Evolutionary conservation across 2,888 invertebrate genomes (phyloP), one percentile per base, ranked within the genome.

Genomic region (Portevinia maculata): DNA sequence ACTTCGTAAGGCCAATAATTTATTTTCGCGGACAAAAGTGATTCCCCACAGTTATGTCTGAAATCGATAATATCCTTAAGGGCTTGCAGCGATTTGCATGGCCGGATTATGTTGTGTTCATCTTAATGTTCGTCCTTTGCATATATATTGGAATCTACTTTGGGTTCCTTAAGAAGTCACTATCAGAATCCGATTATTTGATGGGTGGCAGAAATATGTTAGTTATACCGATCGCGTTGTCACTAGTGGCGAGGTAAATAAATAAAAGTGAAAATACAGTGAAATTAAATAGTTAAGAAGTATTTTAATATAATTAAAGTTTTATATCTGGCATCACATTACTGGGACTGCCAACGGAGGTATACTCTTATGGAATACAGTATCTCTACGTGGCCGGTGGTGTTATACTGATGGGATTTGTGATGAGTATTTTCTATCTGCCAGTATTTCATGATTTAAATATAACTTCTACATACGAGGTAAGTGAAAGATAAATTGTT

Each of bases 171-270:
- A 93, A 94, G 73, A 94, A 94, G 86, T 87, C 89, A 1, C 85
- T 87, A 1, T 92, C 94, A 1, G 94, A 94, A 87, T 93, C 93
- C 86, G 95, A 95, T 85, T 96, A 96, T 89, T 92, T 97, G 85
- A 94, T 97, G 90, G 97, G 96, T 5, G 95, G 95, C 6, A 92
- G 96, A 84, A 94, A 94, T 87, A 96, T 97, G 96, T 92, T 93
- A 65, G 92, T 94, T 3, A 91, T 96, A 84, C 97, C 97, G 0
- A 94, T 97, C 30, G 93, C 96, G 32, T 92, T 96, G 90, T 96
- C 96, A 0, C 91, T 97, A 50, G 94, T 97, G 64, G 97, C 97
- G 32, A 96, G 94, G 94, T 94, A 91, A 39, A 81, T 60, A 88
- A 59, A 62, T 67, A 48, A 71, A 65, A 67, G 55, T 64, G 62